phyloP scores from a whole-genome alignment of 2,113 vertebrate species.

The Prolemur simus region DNA sequence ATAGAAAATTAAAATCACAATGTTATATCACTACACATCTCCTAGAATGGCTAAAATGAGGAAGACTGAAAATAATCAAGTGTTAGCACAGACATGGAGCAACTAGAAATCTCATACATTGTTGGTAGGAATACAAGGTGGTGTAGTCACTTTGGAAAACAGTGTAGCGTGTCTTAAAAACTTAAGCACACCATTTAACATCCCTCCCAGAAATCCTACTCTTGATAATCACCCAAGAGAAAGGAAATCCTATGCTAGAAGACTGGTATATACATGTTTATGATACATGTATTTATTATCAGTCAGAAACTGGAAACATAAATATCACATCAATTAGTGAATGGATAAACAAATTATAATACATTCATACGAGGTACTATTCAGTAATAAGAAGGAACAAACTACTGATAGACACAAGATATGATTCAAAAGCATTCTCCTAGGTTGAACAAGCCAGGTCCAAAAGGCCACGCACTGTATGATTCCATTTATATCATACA shows the following conservation, averaged over 20 bases:
- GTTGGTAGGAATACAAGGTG: neutral
- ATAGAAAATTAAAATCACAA: slow-evolving; percentile 1
- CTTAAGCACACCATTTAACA: neutral
- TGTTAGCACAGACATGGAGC: neutral
- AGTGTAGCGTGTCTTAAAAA: neutral
- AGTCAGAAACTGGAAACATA: neutral
- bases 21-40: neutral
- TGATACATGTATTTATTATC: neutral
- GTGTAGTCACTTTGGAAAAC: neutral
- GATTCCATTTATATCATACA: neutral
- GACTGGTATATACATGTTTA: neutral
- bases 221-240: neutral
- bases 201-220: neutral
- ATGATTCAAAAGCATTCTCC: neutral
- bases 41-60: neutral
- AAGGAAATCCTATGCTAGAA: neutral
- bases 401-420: neutral
- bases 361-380: neutral
- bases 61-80: neutral
- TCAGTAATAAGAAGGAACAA: neutral
- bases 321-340: neutral
- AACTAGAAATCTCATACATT: neutral
- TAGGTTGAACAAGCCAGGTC: neutral
- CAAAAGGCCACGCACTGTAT: neutral
- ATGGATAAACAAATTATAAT: neutral